phyloP scores from a whole-genome alignment of 1,140 invertebrate genomes.

The Drosophila punjabiensis region DNA sequence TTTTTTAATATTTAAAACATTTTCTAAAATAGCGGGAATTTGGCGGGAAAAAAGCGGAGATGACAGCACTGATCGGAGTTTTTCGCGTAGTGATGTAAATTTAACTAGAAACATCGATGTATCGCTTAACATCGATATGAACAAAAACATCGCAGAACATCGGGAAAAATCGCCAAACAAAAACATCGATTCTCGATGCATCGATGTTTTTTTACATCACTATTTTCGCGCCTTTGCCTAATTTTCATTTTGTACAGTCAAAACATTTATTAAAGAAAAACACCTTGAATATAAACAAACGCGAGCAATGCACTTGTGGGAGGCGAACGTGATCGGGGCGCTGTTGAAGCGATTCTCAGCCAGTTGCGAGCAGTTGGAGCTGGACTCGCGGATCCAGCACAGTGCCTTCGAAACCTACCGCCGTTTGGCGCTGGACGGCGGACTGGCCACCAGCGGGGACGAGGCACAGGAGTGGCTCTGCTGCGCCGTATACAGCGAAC shows the following conservation, averaged over 20 bases:
- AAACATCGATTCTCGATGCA: too few relatives aligned
- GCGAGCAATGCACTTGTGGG: constrained; percentile 12
- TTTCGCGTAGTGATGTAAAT: too few relatives aligned
- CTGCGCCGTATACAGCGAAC: constrained; percentile 60
- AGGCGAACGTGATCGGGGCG: constrained; percentile 5
- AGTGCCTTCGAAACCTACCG: constrained; percentile 45
- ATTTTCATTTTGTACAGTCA: constrained; percentile 56
- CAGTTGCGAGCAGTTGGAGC: constrained; percentile 44
- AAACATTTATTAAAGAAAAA: not conserved
- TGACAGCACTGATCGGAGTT: too few relatives aligned
- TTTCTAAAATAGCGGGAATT: too few relatives aligned
- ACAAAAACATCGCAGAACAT: too few relatives aligned
- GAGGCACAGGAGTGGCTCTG: constrained; percentile 66
- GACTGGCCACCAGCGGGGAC: constrained; percentile 15
- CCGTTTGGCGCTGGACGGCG: constrained; percentile 41
- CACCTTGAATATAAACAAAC: constrained; percentile 3
- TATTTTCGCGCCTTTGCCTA: constrained; percentile 46
- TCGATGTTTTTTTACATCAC: too few relatives aligned
- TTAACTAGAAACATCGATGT: too few relatives aligned
- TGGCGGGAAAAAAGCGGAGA: too few relatives aligned
- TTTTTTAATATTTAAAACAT: too few relatives aligned
- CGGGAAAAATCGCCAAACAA: too few relatives aligned
- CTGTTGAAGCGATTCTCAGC: constrained; percentile 30
- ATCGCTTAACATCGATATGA: too few relatives aligned
- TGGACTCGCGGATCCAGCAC: constrained; percentile 29